phyloP scores from a whole-genome alignment of 2,113 vertebrate species.

The Chaetorhynchus papuensis region DNA sequence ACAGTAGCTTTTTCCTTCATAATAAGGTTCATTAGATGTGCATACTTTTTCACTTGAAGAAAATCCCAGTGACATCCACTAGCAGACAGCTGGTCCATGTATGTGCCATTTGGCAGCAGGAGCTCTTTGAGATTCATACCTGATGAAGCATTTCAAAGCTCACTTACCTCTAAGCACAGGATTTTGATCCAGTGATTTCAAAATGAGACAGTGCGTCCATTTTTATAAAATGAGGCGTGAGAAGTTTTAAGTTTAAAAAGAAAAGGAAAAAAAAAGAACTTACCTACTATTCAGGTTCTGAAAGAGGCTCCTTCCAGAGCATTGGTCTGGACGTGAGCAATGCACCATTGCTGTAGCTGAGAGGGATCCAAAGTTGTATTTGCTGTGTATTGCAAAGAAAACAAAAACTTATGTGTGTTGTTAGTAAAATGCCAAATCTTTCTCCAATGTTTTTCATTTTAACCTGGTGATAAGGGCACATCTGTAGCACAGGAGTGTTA shows the following conservation, averaged over 20 bases:
- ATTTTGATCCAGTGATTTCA: background rate
- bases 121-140: background rate
- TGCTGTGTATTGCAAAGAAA: background rate
- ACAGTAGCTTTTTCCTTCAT: background rate
- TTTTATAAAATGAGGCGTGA: background rate
- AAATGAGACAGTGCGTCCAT: background rate
- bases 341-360: background rate
- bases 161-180: background rate
- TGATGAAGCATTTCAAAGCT: background rate
- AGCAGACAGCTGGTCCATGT: background rate
- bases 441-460: background rate
- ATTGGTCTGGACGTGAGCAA: fast-evolving
- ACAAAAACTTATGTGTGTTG: background rate
- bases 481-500: background rate
- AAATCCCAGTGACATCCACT: background rate
- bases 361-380: background rate
- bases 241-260: background rate
- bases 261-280: no score
- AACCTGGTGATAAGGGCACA: background rate
- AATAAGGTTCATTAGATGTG: background rate
- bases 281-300: background rate
- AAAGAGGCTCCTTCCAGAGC: background rate
- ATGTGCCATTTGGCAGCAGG: background rate
- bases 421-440: background rate
- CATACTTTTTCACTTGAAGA: background rate